Conservation (phyloP, 2,888 invertebrate genomes). For the Imbricaverruca yamaguchii region DNA sequence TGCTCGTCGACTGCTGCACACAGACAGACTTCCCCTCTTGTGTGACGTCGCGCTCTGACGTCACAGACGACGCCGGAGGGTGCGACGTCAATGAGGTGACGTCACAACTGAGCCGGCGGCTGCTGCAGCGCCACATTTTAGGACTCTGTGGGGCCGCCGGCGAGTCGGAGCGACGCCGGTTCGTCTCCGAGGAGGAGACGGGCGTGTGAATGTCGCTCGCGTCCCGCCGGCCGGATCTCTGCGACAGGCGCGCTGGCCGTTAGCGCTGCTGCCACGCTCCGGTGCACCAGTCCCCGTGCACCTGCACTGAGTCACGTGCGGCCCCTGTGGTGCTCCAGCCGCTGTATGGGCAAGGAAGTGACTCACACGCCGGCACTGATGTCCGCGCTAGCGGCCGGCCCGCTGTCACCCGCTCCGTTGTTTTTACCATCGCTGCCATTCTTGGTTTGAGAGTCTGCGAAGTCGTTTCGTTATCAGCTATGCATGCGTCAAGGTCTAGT, state of each 20-base stretch:
- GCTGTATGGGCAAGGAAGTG: neutral
- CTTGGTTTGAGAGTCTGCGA: neutral
- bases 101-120: neutral
- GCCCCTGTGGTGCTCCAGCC: neutral
- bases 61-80: neutral
- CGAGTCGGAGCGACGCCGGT: neutral
- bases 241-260: neutral
- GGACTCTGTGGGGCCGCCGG: neutral
- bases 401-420: neutral
- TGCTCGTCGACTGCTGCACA: neutral
- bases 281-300: too few species aligned
- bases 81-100: slow-evolving; percentile 12
- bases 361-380: neutral
- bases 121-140: neutral
- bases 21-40: neutral
- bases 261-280: too few species aligned
- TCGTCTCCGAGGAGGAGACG: neutral
- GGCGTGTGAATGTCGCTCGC: neutral
- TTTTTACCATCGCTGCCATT: neutral
- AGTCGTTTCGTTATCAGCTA: neutral
- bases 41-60: neutral
- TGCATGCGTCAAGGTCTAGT: slow-evolving; percentile 9
- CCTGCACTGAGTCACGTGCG: neutral
- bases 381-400: neutral
- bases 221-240: neutral